Percentiles rank a stretch among this genome's conserved stretches.
Evolutionary conservation across 2,888 invertebrate genomes (phyloP).

Genomic region (Apamea monoglypha): DNA sequence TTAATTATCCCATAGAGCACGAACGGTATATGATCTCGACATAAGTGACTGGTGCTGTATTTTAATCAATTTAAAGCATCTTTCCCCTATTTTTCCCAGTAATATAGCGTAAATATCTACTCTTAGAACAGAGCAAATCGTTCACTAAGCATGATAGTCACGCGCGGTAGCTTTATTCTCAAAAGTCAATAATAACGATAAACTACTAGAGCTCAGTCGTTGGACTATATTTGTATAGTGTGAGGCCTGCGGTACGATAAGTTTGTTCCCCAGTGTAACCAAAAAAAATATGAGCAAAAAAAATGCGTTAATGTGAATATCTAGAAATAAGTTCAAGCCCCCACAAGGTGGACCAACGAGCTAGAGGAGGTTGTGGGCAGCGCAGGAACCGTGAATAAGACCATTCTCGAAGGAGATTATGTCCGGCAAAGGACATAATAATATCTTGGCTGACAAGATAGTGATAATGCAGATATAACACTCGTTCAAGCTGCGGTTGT

Average conservation of each 20-base stretch:
- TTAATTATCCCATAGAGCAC: background rate
- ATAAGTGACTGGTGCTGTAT: background rate
- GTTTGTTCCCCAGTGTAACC: too few species aligned
- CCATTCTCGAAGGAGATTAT: background rate
- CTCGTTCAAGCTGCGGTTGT: background rate
- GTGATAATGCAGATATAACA: background rate
- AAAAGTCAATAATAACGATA: conserved; percentile 2
- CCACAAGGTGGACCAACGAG: background rate
- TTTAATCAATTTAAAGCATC: background rate
- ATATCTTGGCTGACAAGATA: background rate
- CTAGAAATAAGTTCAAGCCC: background rate
- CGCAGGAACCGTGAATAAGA: background rate
- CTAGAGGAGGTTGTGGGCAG: background rate
- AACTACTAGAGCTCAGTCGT: background rate
- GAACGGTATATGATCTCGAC: background rate
- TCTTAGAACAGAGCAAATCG: conserved; percentile 17
- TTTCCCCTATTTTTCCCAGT: background rate
- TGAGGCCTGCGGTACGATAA: too few species aligned
- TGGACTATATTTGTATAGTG: background rate
- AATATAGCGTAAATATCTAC: background rate
- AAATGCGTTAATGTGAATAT: too few species aligned
- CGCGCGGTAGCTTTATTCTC: conserved; percentile 14
- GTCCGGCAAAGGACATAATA: background rate
- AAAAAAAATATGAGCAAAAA: background rate
- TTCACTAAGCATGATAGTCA: conserved; percentile 12